These are phyloP conservation scores for Sinotaia quadrata DNA, from an alignment of 2,888 invertebrate genomes.

Conservation along the genomic window DNA sequence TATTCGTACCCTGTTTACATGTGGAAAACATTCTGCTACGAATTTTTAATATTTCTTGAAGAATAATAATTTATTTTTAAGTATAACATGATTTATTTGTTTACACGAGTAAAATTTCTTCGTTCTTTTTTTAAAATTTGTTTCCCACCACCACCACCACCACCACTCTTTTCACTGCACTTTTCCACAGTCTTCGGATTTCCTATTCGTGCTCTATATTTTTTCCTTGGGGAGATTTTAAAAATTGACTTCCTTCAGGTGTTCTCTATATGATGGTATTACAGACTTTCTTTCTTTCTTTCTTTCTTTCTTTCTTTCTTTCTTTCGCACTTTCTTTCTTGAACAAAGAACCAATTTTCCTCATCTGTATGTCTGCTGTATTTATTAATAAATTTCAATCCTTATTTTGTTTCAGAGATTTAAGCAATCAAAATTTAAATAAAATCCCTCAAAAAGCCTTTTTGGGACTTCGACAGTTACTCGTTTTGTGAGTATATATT, in stretches of 20 bases:
- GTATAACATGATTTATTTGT: no score
- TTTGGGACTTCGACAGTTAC: constrained; percentile 47
- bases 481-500: constrained; percentile 26
- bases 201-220: background rate
- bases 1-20: no score
- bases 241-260: no score
- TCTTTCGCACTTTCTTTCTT: background rate
- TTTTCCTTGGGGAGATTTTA: no score
- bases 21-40: no score
- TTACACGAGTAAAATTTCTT: no score
- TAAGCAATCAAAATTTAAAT: constrained; percentile 66
- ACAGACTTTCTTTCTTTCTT: background rate
- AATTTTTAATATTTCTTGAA: no score
- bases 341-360: background rate
- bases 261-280: no score
- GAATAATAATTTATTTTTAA: no score
- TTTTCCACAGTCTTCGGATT: background rate
- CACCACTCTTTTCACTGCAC: background rate
- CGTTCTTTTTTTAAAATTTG: background rate
- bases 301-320: constrained; percentile 12
- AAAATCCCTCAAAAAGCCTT: constrained; percentile 65
- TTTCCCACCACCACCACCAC: background rate
- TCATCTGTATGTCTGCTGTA: background rate
- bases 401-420: constrained; percentile 55
- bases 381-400: background rate